Base-by-base conservation (phyloP, 2,113 vertebrate genomes). In the Labeo rohita region DNA sequence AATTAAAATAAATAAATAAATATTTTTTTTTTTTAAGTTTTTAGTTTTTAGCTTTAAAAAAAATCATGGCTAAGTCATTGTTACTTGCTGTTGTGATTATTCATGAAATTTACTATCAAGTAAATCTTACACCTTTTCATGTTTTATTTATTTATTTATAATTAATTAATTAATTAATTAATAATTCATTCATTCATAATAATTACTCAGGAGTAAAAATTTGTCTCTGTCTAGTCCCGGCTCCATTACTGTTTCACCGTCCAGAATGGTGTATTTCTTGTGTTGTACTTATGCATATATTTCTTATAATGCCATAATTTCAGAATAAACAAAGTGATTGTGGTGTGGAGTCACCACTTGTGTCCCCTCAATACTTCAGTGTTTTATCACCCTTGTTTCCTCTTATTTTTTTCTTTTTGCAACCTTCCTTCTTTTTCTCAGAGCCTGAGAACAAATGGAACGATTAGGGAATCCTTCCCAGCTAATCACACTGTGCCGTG, bases 401-500 rank as follows among this genome's bases (percentile, higher is more conserved):
- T 94, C 85, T 91, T 28, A 28, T 28, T 28, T 92, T 85, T 84
- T 90, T 81, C 5, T 92, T 85, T 84, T 91, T 49, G 76, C 47
- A 84, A 66, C 13, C 6, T 50, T 43, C 39, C 74, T 81, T 85
- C 45, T 81, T 93, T 93, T 93, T 94, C 93, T 93, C 91, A 93
- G 94, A 94, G 94, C 94, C 93, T 68, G 84, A 94, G 94, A 95
- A 93, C 84, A 88, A 92, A 92, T 54, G 70, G 91, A 95, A 92
- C 91, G 92, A 95, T 95, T 93, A 94, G 92, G 90, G 94, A 96
- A 96, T 95, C 94, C 93, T 95, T 93, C 92, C 83, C 92, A 93
- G 93, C 92, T 74, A 90, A 96, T 97, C 95, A 92, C 92, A 92
- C 85, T 89, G 91, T 93, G 92, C 94, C 94, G 95, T 95, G 93